phyloP scores from a whole-genome alignment of 2,797 vertebrate species.

The Bovichtus variegatus region DNA sequence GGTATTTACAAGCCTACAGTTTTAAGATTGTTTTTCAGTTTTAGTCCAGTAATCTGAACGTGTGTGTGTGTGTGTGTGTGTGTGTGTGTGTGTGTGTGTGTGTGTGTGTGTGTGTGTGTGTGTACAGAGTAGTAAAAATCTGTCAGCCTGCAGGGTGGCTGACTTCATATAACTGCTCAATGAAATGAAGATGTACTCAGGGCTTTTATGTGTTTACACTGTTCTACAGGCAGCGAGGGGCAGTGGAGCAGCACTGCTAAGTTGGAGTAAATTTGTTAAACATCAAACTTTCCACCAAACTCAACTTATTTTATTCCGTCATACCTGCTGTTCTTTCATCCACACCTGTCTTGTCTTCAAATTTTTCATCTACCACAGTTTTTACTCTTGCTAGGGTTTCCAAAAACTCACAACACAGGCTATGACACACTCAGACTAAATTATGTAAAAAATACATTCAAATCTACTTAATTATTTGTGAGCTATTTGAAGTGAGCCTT shows the following conservation, averaged over 20 bases:
- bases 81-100: slow-evolving; percentile 31
- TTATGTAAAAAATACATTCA: not conserved
- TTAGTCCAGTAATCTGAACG: slow-evolving; percentile 38
- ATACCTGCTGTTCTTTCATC: slow-evolving; percentile 19
- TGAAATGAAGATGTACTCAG: slow-evolving; percentile 52
- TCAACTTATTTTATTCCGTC: slow-evolving; percentile 12
- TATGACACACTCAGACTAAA: not conserved
- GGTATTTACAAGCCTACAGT: slow-evolving; percentile 50
- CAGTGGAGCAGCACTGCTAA: slow-evolving; percentile 4
- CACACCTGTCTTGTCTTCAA: not conserved
- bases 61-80: slow-evolving; percentile 25
- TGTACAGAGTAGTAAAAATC: slow-evolving; percentile 49
- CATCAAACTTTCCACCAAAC: slow-evolving; percentile 28
- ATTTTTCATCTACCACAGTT: not conserved
- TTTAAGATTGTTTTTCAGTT: slow-evolving; percentile 37
- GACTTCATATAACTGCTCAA: slow-evolving; percentile 53
- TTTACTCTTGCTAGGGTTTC: not conserved
- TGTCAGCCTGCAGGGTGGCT: slow-evolving; percentile 47
- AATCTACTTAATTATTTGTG: not conserved
- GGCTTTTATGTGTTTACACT: slow-evolving; percentile 55
- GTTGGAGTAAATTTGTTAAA: slow-evolving; percentile 38
- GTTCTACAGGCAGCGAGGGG: slow-evolving; percentile 31
- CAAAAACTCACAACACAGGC: not conserved
- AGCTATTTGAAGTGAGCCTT: not conserved
- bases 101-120: slow-evolving; percentile 22